Base-by-base conservation (phyloP, 2,797 vertebrate species). In the Parambassis ranga region DNA sequence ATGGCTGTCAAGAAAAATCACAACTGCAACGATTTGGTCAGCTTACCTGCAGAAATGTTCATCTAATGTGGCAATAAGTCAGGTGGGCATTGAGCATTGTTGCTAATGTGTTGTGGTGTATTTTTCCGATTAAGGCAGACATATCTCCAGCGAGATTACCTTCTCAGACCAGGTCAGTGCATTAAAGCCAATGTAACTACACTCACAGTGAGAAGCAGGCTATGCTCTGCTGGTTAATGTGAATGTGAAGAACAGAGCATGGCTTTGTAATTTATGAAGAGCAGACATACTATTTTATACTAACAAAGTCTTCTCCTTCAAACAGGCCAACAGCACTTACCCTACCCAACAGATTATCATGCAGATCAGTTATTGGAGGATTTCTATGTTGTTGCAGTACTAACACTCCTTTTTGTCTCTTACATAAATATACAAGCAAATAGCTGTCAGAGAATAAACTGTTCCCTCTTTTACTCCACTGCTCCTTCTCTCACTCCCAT, bases 121-220 rank as follows among this genome's bases (percentile, higher is more conserved):
- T 46, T 47, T 28, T 56, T 56, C 30, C 11, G n/a, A 15, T 31
- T 46, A 38, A 33, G 19, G 36, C 4, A 2, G 5, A 26, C 3
- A 5, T 33, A 33, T 28, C 14, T 47, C 10, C 35, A 35, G 33
- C 14, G n/a, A n/a, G n/a, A 31, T 36, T 35, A 62, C 32, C 50
- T 37, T 58, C 55, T 65, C 62, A 22, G 52, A 43, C 19, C 28
- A 27, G 42, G 46, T 33, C 15, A 28, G 2, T 23, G 16, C 28
- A 46, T 61, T 38, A 53, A 47, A 60, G 55, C 50, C 43, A 50
- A 50, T 66, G 60, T 43, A 72, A 53, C 64, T 68, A 63, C 26
- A 46, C 6, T 65, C 67, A 57, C 71, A 57, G 58, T 52, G 39
- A 71, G 62, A 48, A 10, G 20, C 53, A 30, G 24, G 24, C 30